Evolutionary conservation across 2,888 invertebrate genomes (phyloP).

Genomic region (Boloria euphrosyne): DNA sequence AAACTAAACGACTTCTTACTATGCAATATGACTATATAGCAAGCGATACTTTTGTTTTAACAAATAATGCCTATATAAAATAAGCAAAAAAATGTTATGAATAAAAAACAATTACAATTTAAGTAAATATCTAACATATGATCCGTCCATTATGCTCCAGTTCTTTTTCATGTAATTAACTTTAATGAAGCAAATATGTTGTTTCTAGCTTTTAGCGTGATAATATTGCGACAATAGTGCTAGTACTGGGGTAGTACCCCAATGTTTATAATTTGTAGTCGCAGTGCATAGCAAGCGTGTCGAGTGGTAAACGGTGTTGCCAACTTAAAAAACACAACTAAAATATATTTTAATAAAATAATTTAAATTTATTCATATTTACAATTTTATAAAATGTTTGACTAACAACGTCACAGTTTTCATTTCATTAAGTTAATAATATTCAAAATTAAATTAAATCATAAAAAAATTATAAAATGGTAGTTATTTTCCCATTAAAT

Average conservation of each 20-base stretch:
- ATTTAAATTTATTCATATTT: background rate
- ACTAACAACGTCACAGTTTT: too few species aligned
- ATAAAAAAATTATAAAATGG: background rate
- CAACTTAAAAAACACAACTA: background rate
- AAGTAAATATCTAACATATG: background rate
- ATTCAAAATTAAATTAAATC: too few species aligned
- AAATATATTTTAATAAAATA: background rate
- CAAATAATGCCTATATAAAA: too few species aligned
- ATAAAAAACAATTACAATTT: background rate
- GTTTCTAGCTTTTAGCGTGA: too few species aligned
- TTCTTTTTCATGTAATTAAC: too few species aligned
- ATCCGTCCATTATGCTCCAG: background rate
- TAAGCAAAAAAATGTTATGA: background rate
- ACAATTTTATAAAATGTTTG: background rate
- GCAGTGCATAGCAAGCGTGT: constrained; percentile 24
- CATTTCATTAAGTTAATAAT: too few species aligned
- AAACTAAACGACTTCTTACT: constrained; percentile 9
- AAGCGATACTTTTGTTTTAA: background rate
- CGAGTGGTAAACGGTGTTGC: background rate
- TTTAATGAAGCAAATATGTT: too few species aligned
- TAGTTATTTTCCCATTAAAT: background rate
- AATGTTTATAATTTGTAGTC: background rate
- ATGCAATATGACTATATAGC: constrained; percentile 28
- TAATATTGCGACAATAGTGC: background rate
- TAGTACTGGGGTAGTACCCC: background rate